Evolutionary conservation across 2,888 invertebrate species (phyloP), one percentile per base, ranked within the genome.

Genomic region (Drosophila mimetica): DNA sequence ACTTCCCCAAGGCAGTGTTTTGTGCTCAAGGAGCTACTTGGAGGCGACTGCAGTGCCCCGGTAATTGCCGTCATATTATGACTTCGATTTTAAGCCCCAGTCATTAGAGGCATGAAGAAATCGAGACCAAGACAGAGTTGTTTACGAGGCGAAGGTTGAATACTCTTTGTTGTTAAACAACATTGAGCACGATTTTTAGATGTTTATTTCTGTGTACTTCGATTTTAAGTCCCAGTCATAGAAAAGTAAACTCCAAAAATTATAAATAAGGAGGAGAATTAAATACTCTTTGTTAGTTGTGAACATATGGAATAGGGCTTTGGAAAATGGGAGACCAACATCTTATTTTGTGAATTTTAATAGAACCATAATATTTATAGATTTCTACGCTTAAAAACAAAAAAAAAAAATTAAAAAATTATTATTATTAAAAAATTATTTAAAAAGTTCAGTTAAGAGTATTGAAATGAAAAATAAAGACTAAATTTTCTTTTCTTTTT

Each of bases 31-130:
- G 70, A 71, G 71, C 54, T 22, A 30, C 36, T 64, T 36, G 14
- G 51, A 14, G 52, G 60, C 51, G 52, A 48, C 50, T 46, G 50
- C 67, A 58, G 65, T 37, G 53, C 60, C 20, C 18, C 50, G 51
- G 69, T 69, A 71, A 71, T 71, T 69, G 70, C 70, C 63, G 61
- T 64, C 61, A 55, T 57, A 50, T 57, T 65, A 57, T 65, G 65
- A 53, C 67, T 70, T 53, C 47, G 63, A 46, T 54, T 47, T 34
- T 44, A 25, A 37, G 44, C 36, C 22, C 14, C 41, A 69, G 63
- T 64, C 61, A 53, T 65, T 70, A 69, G 50, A 61, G 61, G 32
- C 53, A 51, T 69, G 44, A 61, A 44, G 50, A 47, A 63, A 63
- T 48, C 28, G 14, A 32, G 36, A 18, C 30, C 36, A n/a, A 32